Conservation (phyloP, 2,888 invertebrate species). For the Ennomos erosarius region DNA sequence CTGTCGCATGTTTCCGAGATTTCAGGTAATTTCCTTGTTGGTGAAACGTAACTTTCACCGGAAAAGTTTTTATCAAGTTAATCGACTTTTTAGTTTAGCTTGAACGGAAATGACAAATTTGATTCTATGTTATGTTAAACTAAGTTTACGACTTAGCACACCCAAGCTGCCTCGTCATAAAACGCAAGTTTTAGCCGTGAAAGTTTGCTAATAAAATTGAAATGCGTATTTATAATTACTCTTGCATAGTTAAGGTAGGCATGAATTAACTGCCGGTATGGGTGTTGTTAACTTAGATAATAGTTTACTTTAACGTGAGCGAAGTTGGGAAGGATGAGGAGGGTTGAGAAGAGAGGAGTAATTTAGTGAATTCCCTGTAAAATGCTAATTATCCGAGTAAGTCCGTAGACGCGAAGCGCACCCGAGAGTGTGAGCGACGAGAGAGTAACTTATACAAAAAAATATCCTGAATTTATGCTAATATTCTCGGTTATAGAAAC, state of each 20-base stretch:
- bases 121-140: no score
- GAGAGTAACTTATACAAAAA: background rate
- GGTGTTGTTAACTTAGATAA: slow-evolving; percentile 18
- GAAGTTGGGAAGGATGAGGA: slow-evolving; percentile 26
- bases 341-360: slow-evolving; percentile 1
- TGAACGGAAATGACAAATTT: no score
- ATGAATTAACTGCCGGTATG: slow-evolving; percentile 17
- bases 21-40: no score
- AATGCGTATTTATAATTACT: slow-evolving; percentile 3
- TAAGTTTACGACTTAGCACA: no score
- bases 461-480: no score
- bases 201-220: background rate
- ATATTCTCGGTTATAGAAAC: no score
- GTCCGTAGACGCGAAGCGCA: slow-evolving; percentile 2
- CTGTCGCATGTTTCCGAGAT: background rate
- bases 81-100: no score
- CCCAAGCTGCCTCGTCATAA: no score
- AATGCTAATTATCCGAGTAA: slow-evolving; percentile 49
- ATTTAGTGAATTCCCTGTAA: slow-evolving; percentile 43
- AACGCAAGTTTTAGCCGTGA: background rate
- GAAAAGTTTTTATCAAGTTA: no score
- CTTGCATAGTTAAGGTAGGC: background rate
- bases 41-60: no score
- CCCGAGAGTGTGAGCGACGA: background rate
- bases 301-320: slow-evolving; percentile 21